A percentile compares a stretch with the other conserved stretches of the same genome.
Evolutionary conservation across 2,113 vertebrate genomes (phyloP).

Genomic region (Melanerpes aurifrons): DNA sequence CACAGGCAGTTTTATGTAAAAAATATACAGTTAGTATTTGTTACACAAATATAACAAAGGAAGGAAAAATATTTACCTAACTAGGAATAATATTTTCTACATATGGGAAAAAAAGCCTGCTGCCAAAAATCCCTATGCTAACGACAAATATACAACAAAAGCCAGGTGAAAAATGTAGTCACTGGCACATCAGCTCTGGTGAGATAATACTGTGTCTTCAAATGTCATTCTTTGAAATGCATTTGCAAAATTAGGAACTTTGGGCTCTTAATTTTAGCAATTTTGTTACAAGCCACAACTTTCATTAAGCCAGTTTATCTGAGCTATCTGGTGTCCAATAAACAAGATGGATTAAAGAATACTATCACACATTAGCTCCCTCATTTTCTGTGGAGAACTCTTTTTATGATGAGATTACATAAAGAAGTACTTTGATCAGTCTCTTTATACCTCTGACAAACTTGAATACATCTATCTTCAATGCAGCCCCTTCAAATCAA

Average conservation of each 20-base stretch:
- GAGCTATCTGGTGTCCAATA: neutral
- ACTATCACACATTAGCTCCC: neutral
- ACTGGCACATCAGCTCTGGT: neutral
- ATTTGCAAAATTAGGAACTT: neutral
- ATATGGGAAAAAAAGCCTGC: neutral
- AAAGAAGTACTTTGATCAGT: neutral
- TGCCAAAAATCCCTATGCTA: neutral
- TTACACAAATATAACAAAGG: neutral
- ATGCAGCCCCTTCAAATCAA: constrained; percentile 29
- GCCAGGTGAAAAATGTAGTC: neutral
- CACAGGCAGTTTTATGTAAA: neutral
- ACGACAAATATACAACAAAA: neutral
- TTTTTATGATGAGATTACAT: neutral
- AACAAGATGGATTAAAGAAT: neutral
- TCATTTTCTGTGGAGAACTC: neutral
- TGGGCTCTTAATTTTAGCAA: neutral
- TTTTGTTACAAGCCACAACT: neutral
- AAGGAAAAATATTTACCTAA: constrained; percentile 8
- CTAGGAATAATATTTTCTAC: neutral
- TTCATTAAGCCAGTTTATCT: neutral
- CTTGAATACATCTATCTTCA: neutral
- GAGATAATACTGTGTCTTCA: neutral
- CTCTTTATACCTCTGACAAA: constrained; percentile 10
- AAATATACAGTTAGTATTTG: neutral
- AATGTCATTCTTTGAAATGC: neutral